Evolutionary conservation across 2,797 vertebrate species (phyloP), one percentile per base, ranked within the genome.

Genomic region (Sylvia borin): DNA sequence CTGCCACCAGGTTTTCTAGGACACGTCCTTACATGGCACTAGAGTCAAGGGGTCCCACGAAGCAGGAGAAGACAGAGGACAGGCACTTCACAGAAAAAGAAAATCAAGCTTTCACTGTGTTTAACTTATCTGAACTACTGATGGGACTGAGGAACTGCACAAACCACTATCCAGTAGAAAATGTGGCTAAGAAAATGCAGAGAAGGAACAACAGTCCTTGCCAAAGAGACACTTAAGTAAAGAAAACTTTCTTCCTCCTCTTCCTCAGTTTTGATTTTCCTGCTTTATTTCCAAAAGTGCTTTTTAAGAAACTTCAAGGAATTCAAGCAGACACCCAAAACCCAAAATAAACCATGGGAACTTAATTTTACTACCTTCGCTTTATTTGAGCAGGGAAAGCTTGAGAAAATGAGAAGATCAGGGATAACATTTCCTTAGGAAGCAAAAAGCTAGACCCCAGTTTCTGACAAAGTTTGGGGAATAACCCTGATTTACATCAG

Each of bases 1-100:
- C 22, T 0, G 2, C 25, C 68, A 74, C 24, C 61, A 42, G 58
- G 11, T 10, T 13, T 58, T 74, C 70, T 17, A 54, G 67, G 51
- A 48, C 40, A 55, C 0, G 3, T 8, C 40, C 47, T 68, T 0
- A 0, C 1, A 1, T 2, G 40, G 54, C 43, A 75, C 4, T 18
- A 68, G 1, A 1, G 55, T 5, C 15, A 62, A 11, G 2, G 27
- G 36, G 4, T 22, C 15, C 29, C 8, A 1, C 0, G 0, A 19
- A 40, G 38, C 32, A 74, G 45, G 4, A 65, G 4, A 14, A 16
- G 29, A 38, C 0, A 12, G 31, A 85, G 22, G 40, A 79, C 0
- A 51, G 17, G 29, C 19, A 53, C 26, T 68, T 68, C 1, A 45
- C 2, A 61, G 24, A 21, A 40, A 43, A 34, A 54, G 31, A 5